phyloP scores from a whole-genome alignment of 1,140 invertebrate species.

The Holotrichia oblita region DNA sequence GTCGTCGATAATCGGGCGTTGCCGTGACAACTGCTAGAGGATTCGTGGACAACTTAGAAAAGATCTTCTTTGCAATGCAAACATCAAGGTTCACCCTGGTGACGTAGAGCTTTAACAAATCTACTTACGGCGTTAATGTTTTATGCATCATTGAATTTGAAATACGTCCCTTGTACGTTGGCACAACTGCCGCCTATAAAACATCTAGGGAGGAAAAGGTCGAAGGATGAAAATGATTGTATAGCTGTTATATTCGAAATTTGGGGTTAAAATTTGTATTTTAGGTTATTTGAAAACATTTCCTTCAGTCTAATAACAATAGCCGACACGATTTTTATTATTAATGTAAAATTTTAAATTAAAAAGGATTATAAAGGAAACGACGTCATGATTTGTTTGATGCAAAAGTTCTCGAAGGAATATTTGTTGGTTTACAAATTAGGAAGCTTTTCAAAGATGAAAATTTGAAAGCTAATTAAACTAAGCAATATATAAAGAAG shows the following conservation, averaged over 20 bases:
- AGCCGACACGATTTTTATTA: too few relatives aligned
- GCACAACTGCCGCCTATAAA: background rate
- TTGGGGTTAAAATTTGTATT: background rate
- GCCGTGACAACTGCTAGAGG: background rate
- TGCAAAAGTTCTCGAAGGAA: too few relatives aligned
- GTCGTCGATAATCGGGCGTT: background rate
- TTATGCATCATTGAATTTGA: constrained; percentile 9
- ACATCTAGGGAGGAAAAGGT: background rate
- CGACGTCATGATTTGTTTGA: too few relatives aligned
- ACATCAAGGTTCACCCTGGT: background rate
- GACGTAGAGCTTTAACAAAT: constrained; percentile 16
- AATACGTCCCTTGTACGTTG: background rate
- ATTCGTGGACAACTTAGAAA: background rate
- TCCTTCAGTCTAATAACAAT: too few relatives aligned
- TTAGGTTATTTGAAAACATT: too few relatives aligned
- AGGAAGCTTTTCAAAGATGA: too few relatives aligned
- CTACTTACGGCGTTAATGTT: constrained; percentile 30
- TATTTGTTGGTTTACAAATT: too few relatives aligned
- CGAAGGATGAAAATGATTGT: background rate
- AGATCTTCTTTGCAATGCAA: constrained; percentile 31
- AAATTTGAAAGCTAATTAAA: too few relatives aligned
- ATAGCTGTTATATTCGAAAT: background rate
- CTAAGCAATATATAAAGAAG: too few relatives aligned
- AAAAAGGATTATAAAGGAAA: too few relatives aligned
- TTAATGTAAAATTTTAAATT: too few relatives aligned